Percentiles rank a stretch among this genome's conserved stretches.
These are phyloP conservation scores for Zophobas atratus DNA, from an alignment of 1,140 invertebrate genomes.

Conservation along the genomic window DNA sequence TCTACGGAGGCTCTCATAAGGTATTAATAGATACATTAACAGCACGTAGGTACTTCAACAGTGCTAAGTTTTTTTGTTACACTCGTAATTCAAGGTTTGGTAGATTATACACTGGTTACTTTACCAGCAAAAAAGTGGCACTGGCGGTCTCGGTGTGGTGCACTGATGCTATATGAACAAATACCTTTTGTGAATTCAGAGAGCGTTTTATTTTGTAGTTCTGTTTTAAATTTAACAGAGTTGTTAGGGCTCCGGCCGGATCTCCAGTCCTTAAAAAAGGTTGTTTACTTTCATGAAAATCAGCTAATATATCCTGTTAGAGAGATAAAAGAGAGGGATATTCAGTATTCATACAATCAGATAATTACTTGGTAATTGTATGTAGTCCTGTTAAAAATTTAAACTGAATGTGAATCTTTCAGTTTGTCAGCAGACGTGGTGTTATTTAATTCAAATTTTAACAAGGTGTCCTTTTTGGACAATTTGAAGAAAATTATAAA, in stretches of 20 bases:
- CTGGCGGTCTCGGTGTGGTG: constrained; percentile 81
- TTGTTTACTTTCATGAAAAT: constrained; percentile 88
- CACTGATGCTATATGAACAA: constrained; percentile 75
- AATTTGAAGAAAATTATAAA: constrained; percentile 78
- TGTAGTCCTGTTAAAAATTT: constrained; percentile 22
- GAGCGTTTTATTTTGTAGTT: constrained; percentile 78
- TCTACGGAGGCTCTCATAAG: constrained; percentile 82
- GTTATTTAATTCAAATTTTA: constrained; percentile 83
- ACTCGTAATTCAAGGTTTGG: constrained; percentile 47
- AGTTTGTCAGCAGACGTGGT: constrained; percentile 81
- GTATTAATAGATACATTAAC: constrained; percentile 75
- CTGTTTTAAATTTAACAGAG: constrained; percentile 82
- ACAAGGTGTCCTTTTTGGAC: constrained; percentile 77
- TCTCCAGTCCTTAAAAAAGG: constrained; percentile 73
- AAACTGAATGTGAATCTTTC: constrained; percentile 57
- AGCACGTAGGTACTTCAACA: constrained; percentile 62
- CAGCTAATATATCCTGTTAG: constrained; percentile 82
- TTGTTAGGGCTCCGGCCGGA: constrained; percentile 79
- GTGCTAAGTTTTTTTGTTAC: too few relatives aligned
- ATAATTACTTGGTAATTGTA: constrained; percentile 77
- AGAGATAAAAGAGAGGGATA: constrained; percentile 79
- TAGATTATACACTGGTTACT: constrained; percentile 70
- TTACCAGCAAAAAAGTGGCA: constrained; percentile 85
- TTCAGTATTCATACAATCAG: constrained; percentile 86
- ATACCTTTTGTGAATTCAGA: constrained; percentile 73